phyloP scores from a whole-genome alignment of 2,797 vertebrate genomes.

The Parotocinclus haroldoi region DNA sequence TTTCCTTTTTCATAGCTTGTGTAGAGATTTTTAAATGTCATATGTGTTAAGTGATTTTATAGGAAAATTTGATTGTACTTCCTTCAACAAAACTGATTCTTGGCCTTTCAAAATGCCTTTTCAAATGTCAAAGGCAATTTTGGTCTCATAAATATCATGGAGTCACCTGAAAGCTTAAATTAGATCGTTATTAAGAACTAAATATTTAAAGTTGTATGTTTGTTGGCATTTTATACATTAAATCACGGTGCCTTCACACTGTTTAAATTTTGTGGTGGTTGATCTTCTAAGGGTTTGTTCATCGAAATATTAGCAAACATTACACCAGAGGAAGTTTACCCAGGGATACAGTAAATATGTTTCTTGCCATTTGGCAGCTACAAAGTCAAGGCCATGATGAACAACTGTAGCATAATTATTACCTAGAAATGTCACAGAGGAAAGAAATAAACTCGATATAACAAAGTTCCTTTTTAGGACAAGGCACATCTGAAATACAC shows the following conservation, averaged over 20 bases:
- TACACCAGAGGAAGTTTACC: conserved; percentile 26
- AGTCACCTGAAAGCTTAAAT: conserved; percentile 26
- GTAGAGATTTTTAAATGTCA: conserved; percentile 28
- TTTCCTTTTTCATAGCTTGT: conserved; percentile 28
- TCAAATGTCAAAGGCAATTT: conserved; percentile 42
- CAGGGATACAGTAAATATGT: conserved; percentile 13
- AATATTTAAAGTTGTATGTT: too few relatives aligned
- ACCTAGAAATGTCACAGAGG: conserved; percentile 32
- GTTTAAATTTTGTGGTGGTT: neutral
- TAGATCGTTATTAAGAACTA: conserved; percentile 24
- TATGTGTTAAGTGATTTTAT: conserved; percentile 19
- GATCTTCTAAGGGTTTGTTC: conserved; percentile 22
- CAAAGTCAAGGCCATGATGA: conserved; percentile 26
- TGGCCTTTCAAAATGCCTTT: conserved; percentile 33
- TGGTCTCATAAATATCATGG: conserved; percentile 27
- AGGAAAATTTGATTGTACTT: conserved; percentile 26
- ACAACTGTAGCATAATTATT: conserved; percentile 26
- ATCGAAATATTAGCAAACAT: conserved; percentile 16
- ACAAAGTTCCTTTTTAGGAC: conserved; percentile 52
- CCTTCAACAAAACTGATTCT: conserved; percentile 34
- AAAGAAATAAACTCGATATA: conserved; percentile 33
- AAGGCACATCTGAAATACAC: conserved; percentile 52
- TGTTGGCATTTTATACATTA: too few relatives aligned
- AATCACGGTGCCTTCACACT: neutral
- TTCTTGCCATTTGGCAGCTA: conserved; percentile 19